Percentiles rank a stretch among this genome's conserved stretches.
Evolutionary conservation across 2,888 invertebrate species (phyloP).

Genomic region (Sminthurinus aureus): DNA sequence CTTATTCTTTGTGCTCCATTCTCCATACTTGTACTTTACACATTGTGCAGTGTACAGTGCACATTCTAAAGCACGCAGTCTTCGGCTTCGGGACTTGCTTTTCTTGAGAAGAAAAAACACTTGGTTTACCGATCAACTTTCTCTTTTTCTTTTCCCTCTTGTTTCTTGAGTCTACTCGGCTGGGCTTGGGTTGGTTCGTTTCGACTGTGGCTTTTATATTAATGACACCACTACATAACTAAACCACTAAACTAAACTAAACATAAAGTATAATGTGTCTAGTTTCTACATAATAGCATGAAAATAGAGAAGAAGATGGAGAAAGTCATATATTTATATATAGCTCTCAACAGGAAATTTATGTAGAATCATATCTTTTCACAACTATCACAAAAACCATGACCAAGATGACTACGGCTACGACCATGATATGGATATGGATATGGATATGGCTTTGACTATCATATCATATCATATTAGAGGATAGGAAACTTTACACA

Average conservation of each 20-base stretch:
- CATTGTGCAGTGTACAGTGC: too few species aligned
- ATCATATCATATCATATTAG: too few species aligned
- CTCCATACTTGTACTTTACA: conserved; percentile 2
- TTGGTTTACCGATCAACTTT: conserved; percentile 11
- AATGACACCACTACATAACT: conserved; percentile 18
- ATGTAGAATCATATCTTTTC: not conserved
- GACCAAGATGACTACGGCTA: too few species aligned
- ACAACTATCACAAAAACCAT: not conserved
- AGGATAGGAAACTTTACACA: too few species aligned
- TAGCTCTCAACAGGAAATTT: not conserved
- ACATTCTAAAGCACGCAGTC: too few species aligned
- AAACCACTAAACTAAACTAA: not conserved
- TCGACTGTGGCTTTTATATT: conserved; percentile 23
- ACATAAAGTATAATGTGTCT: not conserved
- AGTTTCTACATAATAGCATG: not conserved
- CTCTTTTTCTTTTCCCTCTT: not conserved
- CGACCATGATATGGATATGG: too few species aligned
- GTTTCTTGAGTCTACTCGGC: too few species aligned
- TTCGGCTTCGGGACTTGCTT: too few species aligned
- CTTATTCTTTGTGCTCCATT: not conserved
- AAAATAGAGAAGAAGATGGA: too few species aligned
- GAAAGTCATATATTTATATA: not conserved
- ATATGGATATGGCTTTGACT: too few species aligned
- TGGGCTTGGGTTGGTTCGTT: not conserved
- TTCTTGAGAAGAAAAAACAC: not conserved